Evolutionary conservation across 2,888 invertebrate genomes (phyloP), one percentile per base, ranked within the genome.

Genomic region (Gerris lacustris): DNA sequence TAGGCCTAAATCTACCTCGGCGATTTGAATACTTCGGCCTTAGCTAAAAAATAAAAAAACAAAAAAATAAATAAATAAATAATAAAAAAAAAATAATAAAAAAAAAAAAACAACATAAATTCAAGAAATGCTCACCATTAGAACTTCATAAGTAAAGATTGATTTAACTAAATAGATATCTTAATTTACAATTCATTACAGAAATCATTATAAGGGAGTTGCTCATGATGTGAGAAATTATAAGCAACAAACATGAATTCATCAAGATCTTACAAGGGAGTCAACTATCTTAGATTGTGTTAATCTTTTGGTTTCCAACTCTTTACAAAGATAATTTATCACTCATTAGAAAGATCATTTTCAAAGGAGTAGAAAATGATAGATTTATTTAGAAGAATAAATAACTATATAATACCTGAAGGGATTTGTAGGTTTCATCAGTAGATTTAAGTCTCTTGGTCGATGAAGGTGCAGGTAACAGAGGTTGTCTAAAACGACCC

Each of bases 1-100:
- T 80, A 9, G 80, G 77, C 5, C 81, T 78, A 64, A 82, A 79
- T 63, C 81, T 75, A 15, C 81, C 80, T 7, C 79, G 76, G n/a
- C 81, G 75, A 71, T 82, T 81, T 72, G 80, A 80, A 75, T 81
- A 83, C 17, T 81, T 80, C 15, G 81, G 81, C 71, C 80, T 79
- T 70, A 82, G 11, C 64, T 64, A 64, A 64, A 9, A 64, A 64
- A 64, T 2, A 64, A 64, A 64, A 18, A 64, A 9, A 55, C 2
- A 67, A 9, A 6, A 6, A 67, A 15, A 45, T 1, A 45, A 67
- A 18, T 9, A 31, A n/a, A 18, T 9, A n/a, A 64, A 31, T 9
- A n/a, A n/a, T 17, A 18, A 2, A 18, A 2, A 31, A 31, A 31
- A 31, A 31, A 2, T 4, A 31, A 15, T 62, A 62, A 11, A 55